A percentile compares a stretch with the other conserved stretches of the same genome.
phyloP scores from a whole-genome alignment of 2,888 invertebrate genomes.

The Acronicta aceris region DNA sequence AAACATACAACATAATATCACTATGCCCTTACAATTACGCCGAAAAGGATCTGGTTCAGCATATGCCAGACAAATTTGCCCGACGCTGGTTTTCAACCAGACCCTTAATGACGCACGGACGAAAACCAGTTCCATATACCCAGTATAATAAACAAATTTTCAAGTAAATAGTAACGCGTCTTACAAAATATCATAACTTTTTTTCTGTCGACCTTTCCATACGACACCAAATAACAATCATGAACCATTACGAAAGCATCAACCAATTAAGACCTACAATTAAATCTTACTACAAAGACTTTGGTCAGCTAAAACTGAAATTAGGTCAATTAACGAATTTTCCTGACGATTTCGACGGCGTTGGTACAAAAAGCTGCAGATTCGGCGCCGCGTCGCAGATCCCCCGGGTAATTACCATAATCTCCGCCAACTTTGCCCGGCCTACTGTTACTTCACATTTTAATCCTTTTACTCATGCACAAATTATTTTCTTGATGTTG shows the following conservation, averaged over 20 bases:
- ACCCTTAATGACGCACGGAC: too few relatives aligned
- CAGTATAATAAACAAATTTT: too few relatives aligned
- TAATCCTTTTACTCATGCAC: conserved; percentile 45
- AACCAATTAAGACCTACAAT: conserved; percentile 41
- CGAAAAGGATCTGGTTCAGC: too few relatives aligned
- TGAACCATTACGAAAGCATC: conserved; percentile 27
- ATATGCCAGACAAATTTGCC: too few relatives aligned
- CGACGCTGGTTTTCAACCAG: too few relatives aligned
- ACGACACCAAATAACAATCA: conserved; percentile 6
- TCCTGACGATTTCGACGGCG: conserved; percentile 29
- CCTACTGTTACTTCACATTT: conserved; percentile 44
- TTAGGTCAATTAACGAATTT: conserved; percentile 54
- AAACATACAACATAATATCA: too few relatives aligned
- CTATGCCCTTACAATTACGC: too few relatives aligned
- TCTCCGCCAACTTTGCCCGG: conserved; percentile 48
- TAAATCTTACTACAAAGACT: conserved; percentile 45
- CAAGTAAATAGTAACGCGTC: too few relatives aligned
- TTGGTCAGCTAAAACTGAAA: conserved; percentile 53
- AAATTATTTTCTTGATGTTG: conserved; percentile 36
- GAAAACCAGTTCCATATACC: too few relatives aligned
- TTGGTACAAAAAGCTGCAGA: conserved; percentile 49
- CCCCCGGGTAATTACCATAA: conserved; percentile 57
- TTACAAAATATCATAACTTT: too few relatives aligned
- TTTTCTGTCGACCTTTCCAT: conserved; percentile 3
- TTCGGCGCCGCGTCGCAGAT: conserved; percentile 26